Base-by-base conservation (phyloP, 1,140 invertebrate species). In the Magallana angulata region DNA sequence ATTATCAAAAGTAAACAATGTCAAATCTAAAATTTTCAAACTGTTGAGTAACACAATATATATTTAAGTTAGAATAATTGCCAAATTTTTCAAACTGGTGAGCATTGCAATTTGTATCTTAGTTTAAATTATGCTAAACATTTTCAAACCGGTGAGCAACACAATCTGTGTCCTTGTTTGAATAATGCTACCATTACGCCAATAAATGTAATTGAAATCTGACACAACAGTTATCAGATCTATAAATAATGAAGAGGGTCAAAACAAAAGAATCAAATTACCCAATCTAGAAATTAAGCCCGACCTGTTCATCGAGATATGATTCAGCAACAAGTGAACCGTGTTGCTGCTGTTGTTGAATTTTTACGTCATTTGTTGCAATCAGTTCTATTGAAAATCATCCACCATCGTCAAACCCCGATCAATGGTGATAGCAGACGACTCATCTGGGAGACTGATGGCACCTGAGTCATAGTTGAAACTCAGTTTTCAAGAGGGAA, bases 381-480 rank as follows among this genome's bases (percentile, higher is more conserved):
- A 76, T 76, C 68, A 12, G 18, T 76, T 76, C 0, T 76, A 76
- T 76, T 76, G 68, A 76, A 76, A 76, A 76, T 76, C 68, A 76
- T 8, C 68, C 18, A 76, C 36, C 36, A 76, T 76, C 68, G 68
- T 76, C 24, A 76, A 76, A 62, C 0, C 7, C 30, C 68, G 68
- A 76, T 76, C 68, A 30, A 76, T 76, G 36, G 18, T 76, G 68
- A 76, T 76, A 76, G 68, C 68, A 76, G 68, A 76, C 68, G 68
- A 76, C 68, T 76, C 68, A 36, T 30, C 36, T 18, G 68, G 24
- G 68, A 76, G 24, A 30, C 6, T 30, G 24, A 30, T 76, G 24
- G 68, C 24, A 76, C 68, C 68, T 76, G 68, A 76, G 68, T 76
- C 68, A 76, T 76, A 30, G 68, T 30, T 76, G 68, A 36, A 24